A percentile compares a stretch with the other conserved stretches of the same genome.
Conservation (phyloP, 2,797 vertebrate species). For the Enteromius unitaeniatus region DNA sequence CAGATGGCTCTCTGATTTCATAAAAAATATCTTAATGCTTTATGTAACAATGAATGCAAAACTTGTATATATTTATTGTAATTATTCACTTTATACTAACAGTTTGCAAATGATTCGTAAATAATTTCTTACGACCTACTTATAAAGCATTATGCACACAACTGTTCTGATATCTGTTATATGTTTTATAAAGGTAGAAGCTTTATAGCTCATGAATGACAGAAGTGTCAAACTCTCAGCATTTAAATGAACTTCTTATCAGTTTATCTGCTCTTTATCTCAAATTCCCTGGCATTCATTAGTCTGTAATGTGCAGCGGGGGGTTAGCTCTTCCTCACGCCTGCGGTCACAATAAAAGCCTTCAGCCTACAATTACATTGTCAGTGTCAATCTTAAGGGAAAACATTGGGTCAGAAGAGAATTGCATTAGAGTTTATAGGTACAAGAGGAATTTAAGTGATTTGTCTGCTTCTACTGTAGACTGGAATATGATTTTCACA, state of each 20-base stretch:
- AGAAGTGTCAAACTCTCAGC: neutral
- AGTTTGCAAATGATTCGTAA: neutral
- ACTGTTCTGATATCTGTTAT: neutral
- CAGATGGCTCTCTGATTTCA: too few relatives aligned
- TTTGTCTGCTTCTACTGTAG: neutral
- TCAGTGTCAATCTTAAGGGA: conserved; percentile 34
- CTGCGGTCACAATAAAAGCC: conserved; percentile 18
- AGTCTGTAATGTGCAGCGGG: neutral
- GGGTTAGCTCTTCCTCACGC: neutral
- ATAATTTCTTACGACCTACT: neutral
- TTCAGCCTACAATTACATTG: conserved; percentile 18
- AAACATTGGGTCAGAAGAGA: conserved; percentile 3
- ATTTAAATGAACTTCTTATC: neutral
- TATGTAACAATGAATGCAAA: neutral
- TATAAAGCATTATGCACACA: neutral
- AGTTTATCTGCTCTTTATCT: conserved; percentile 12
- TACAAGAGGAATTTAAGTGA: neutral
- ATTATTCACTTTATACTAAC: neutral
- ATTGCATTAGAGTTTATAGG: conserved; percentile 5
- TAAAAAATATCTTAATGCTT: too few relatives aligned
- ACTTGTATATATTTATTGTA: neutral
- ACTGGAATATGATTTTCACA: neutral
- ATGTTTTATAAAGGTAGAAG: neutral
- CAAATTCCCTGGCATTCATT: conserved; percentile 25
- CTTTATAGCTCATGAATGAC: conserved; percentile 7